Percentiles rank a stretch among this genome's conserved stretches.
phyloP scores from a whole-genome alignment of 2,113 vertebrate species.

The Daboia siamensis region DNA sequence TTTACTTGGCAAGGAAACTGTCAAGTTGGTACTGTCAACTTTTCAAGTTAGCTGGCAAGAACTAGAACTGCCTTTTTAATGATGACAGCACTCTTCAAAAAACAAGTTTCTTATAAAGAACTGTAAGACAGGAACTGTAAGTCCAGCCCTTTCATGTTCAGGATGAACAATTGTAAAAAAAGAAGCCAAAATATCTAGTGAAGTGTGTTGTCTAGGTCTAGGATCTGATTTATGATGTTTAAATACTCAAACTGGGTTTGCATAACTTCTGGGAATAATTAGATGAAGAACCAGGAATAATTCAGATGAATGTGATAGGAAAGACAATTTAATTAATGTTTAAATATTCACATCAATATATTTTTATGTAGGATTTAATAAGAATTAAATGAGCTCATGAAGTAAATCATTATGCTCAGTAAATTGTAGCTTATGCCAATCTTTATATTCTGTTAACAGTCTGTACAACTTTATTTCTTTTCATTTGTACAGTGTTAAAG shows the following conservation, averaged over 20 bases:
- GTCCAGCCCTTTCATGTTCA: slow-evolving; percentile 31
- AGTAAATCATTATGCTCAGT: slow-evolving; percentile 38
- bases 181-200: neutral
- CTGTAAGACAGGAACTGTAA: neutral
- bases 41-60: neutral
- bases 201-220: neutral
- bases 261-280: slow-evolving; percentile 29
- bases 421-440: slow-evolving; percentile 39
- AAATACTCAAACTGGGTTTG: slow-evolving; percentile 44
- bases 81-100: neutral
- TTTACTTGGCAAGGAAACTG: slow-evolving; percentile 5
- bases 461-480: slow-evolving; percentile 52
- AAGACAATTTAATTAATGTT: slow-evolving; percentile 3
- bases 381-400: slow-evolving; percentile 41
- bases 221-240: slow-evolving; percentile 32
- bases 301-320: slow-evolving; percentile 31
- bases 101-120: slow-evolving; percentile 31
- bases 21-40: slow-evolving; percentile 33
- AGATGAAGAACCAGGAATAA: neutral
- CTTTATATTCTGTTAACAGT: slow-evolving; percentile 39
- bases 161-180: neutral
- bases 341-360: slow-evolving; percentile 45
- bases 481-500: slow-evolving; percentile 44
- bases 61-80: slow-evolving; percentile 27
- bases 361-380: slow-evolving; percentile 48